These are phyloP conservation scores for Chesias legatella DNA, from an alignment of 2,888 invertebrate species.

Conservation along the genomic window DNA sequence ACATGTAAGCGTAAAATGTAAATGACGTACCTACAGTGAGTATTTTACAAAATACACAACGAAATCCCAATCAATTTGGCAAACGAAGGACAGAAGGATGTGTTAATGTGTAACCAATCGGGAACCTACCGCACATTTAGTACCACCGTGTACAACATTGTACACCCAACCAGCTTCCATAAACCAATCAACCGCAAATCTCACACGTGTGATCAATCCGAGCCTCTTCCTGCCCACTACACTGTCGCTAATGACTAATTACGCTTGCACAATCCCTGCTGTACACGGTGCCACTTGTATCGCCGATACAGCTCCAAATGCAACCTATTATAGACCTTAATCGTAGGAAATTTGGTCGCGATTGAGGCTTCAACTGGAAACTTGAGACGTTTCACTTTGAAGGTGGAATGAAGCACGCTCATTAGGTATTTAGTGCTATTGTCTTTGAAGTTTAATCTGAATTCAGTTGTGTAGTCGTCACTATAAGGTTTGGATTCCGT, in stretches of 20 bases:
- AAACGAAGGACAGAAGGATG: too few species aligned
- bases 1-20: too few species aligned
- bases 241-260: conserved; percentile 75
- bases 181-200: conserved; percentile 51
- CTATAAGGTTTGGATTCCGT: conserved; percentile 29
- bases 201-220: conserved; percentile 61
- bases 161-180: conserved; percentile 27
- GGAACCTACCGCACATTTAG: too few species aligned
- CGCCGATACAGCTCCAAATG: conserved; percentile 20
- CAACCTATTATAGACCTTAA: conserved; percentile 42
- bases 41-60: too few species aligned
- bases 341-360: conserved; percentile 1
- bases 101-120: too few species aligned
- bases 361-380: conserved; percentile 18
- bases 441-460: conserved; percentile 29
- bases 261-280: conserved; percentile 65
- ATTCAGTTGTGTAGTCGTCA: conserved; percentile 13
- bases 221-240: conserved; percentile 65
- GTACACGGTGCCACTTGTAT: conserved; percentile 51
- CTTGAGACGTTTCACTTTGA: conserved; percentile 52
- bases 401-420: conserved; percentile 52
- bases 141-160: conserved; percentile 6
- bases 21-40: too few species aligned
- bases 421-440: conserved; percentile 70
- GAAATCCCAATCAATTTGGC: too few species aligned